Conservation (phyloP, 2,888 invertebrate genomes). For the Trichogramma dendrolimi region DNA sequence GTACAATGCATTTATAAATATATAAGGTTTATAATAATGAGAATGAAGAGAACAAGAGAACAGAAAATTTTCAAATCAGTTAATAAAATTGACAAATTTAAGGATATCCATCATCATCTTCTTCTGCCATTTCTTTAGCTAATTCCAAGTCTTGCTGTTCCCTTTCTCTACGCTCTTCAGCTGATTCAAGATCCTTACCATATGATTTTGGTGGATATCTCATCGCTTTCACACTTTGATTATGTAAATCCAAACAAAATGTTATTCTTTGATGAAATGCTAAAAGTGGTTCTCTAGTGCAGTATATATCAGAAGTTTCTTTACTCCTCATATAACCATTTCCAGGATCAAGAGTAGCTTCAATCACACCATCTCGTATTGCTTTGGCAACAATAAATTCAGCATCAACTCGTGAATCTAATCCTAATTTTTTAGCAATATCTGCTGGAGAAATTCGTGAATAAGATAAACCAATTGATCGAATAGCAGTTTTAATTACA, state of each 20-base stretch:
- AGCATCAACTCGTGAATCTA: slow-evolving; percentile 95
- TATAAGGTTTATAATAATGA: no score
- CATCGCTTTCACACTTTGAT: slow-evolving; percentile 99
- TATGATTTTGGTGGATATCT: slow-evolving; percentile 98
- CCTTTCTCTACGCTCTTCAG: slow-evolving; percentile 90
- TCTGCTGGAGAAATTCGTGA: slow-evolving; percentile 93
- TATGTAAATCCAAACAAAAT: slow-evolving; percentile 96
- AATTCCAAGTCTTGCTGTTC: slow-evolving; percentile 97
- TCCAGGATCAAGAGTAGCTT: slow-evolving; percentile 93
- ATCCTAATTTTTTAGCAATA: slow-evolving; percentile 87
- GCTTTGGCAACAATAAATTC: slow-evolving; percentile 98
- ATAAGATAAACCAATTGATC: slow-evolving; percentile 93
- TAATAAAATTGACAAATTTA: slow-evolving; percentile 38
- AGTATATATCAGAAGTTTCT: slow-evolving; percentile 94
- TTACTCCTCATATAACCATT: slow-evolving; percentile 96
- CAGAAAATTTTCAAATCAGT: slow-evolving; percentile 15
- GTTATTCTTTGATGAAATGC: slow-evolving; percentile 96
- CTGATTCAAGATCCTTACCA: slow-evolving; percentile 95
- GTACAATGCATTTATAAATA: no score
- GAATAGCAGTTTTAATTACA: slow-evolving; percentile 96
- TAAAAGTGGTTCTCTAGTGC: slow-evolving; percentile 90
- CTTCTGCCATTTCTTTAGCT: slow-evolving; percentile 99
- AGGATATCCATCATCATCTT: slow-evolving; percentile 89
- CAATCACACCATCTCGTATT: slow-evolving; percentile 97
- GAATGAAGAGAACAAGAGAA: slow-evolving; percentile 12